Evolutionary conservation across 2,888 invertebrate genomes (phyloP).

Genomic region (Agrochola lychnidis): DNA sequence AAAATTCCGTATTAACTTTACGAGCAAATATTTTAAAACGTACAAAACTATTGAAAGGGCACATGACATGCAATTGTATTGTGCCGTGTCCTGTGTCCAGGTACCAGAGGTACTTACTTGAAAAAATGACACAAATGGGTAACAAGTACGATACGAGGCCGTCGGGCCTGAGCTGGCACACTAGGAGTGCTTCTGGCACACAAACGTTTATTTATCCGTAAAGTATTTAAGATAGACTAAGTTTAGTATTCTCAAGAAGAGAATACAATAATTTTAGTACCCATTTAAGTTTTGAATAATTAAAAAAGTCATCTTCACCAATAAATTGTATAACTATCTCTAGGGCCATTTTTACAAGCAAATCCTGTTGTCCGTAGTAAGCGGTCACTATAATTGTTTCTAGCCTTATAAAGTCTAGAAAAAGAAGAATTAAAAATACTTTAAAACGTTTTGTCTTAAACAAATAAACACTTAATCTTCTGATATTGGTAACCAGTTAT

Average conservation of each 20-base stretch:
- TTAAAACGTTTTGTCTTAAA: slow-evolving; percentile 7
- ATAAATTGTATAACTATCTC: neutral
- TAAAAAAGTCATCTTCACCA: neutral
- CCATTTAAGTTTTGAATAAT: neutral
- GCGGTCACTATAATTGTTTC: slow-evolving; percentile 19
- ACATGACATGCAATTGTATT: neutral
- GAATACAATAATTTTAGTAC: neutral
- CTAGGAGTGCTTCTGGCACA: neutral
- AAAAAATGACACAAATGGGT: slow-evolving; percentile 30
- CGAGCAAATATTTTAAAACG: slow-evolving; percentile 14
- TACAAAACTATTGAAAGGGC: slow-evolving; percentile 1
- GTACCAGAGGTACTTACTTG: slow-evolving; percentile 15
- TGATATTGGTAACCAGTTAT: slow-evolving; percentile 19
- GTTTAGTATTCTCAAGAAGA: neutral
- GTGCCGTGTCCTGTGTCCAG: slow-evolving; percentile 5
- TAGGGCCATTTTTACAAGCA: neutral
- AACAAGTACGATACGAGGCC: neutral
- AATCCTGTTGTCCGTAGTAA: neutral
- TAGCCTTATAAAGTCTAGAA: neutral
- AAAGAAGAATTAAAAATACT: slow-evolving; percentile 1
- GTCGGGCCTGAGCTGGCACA: neutral
- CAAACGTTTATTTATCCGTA: neutral
- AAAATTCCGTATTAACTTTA: slow-evolving; percentile 25
- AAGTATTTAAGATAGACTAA: neutral
- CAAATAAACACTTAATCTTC: slow-evolving; percentile 41